Evolutionary conservation across 2,797 vertebrate genomes (phyloP).

Genomic region (Platyrinchus mystaceus): DNA sequence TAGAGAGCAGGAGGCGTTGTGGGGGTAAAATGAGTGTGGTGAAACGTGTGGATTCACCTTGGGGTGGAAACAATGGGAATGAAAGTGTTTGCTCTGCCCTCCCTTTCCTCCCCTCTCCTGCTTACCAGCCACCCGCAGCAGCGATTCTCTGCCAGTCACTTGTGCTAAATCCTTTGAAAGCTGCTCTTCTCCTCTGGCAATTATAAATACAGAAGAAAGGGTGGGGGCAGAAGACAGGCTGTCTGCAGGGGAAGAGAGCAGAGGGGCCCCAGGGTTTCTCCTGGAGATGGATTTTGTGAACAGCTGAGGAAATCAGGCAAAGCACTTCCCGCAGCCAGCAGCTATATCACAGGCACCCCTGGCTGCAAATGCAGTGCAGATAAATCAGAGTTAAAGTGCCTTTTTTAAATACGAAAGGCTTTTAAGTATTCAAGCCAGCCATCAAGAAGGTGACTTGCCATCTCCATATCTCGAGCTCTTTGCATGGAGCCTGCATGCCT

Average conservation of each 20-base stretch:
- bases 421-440: slow-evolving; percentile 21
- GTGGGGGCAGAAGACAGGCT: slow-evolving; percentile 22
- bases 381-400: slow-evolving; percentile 49
- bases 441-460: slow-evolving; percentile 42
- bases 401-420: slow-evolving; percentile 63
- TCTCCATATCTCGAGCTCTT: slow-evolving; percentile 45
- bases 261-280: slow-evolving; percentile 4
- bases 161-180: slow-evolving; percentile 44
- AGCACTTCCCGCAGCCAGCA: slow-evolving; percentile 18
- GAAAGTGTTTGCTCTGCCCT: not conserved
- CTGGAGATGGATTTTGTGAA: slow-evolving; percentile 22
- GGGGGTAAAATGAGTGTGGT: not conserved
- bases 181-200: not conserved
- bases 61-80: not conserved
- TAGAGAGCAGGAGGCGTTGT: not conserved
- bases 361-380: not conserved
- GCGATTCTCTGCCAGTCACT: not conserved
- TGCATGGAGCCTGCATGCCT: slow-evolving; percentile 51
- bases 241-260: slow-evolving; percentile 11
- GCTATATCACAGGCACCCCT: slow-evolving; percentile 6
- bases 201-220: not conserved
- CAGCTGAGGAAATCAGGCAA: slow-evolving; percentile 34
- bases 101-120: not conserved
- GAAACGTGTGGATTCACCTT: not conserved
- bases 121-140: not conserved